Evolutionary conservation across 2,797 vertebrate species (phyloP), one percentile per base, ranked within the genome.

Genomic region (Malurus splendens): DNA sequence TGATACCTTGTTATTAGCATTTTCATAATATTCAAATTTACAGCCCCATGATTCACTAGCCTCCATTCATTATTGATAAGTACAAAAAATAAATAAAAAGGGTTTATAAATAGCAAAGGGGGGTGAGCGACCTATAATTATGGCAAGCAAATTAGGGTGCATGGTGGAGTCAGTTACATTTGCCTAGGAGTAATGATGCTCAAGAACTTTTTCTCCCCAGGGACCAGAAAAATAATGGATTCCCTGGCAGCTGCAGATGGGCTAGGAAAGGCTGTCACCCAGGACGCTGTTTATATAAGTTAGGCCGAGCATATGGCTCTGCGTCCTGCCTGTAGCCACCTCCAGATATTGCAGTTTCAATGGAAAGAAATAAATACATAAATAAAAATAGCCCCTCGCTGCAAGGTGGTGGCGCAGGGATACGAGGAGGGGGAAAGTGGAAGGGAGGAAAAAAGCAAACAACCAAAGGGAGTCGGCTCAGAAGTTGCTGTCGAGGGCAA

Each of bases 11-110:
- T 98, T 94, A 98, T 98, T 98, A 98, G 97, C 98, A 98, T 99
- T 99, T 98, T 98, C 98, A 98, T 99, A 98, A 98, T 98, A 98
- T 98, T 98, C 97, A 98, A 98, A 98, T 98, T 98, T 98, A 98
- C 97, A 98, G 98, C 96, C 23, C 95, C 87, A 90, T 97, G 97
- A 98, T 98, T 98, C 98, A 97, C 96, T 93, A 96, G 97, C 96
- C 97, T 97, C 98, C 97, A 98, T 99, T 98, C 98, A 99, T 99
- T 99, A 99, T 99, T 99, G 98, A 99, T 99, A 99, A 98, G 98
- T 98, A 99, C 98, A 98, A 98, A 98, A 98, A 95, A 96, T 95
- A 95, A 94, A 94, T 95, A 95, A 94, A 95, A 98, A 97, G 97
- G 97, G 97, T 98, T 98, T 98, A 98, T 98, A 98, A 98, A 98